Conservation (phyloP, 1,140 invertebrate species). For the Drosophila orosa region DNA sequence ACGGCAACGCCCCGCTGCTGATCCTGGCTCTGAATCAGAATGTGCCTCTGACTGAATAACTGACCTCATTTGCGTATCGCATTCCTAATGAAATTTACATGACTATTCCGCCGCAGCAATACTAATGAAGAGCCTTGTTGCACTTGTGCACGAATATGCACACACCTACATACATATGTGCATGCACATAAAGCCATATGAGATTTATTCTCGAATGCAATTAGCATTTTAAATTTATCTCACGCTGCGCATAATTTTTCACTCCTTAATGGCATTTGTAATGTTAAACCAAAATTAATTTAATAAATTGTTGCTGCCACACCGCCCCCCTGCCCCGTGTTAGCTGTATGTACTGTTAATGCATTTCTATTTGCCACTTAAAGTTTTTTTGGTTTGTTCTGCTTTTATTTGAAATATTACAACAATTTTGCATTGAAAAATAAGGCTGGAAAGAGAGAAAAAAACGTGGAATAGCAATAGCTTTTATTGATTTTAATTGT, state of each 20-base stretch:
- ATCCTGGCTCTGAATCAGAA: background rate
- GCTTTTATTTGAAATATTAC: conserved; percentile 6
- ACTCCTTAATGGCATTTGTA: conserved; percentile 57
- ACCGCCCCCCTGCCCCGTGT: background rate
- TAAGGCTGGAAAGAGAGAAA: background rate
- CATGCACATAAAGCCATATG: conserved; percentile 36
- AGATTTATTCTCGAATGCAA: conserved; percentile 78
- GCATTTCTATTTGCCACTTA: conserved; percentile 49
- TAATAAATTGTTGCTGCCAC: conserved; percentile 46
- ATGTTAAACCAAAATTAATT: conserved; percentile 64
- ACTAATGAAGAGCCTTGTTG: conserved; percentile 66
- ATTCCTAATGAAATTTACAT: conserved; percentile 57
- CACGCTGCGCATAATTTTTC: conserved; percentile 39
- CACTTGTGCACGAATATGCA: conserved; percentile 1
- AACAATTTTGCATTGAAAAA: conserved; percentile 4
- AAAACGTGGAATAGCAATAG: conserved; percentile 1
- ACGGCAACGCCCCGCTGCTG: conserved; percentile 4
- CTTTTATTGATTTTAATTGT: conserved; percentile 31
- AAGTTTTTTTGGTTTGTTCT: conserved; percentile 17
- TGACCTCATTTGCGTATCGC: conserved; percentile 54
- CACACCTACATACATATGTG: conserved; percentile 14
- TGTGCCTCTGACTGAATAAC: conserved; percentile 23
- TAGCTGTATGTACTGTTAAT: conserved; percentile 30
- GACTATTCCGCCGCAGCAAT: conserved; percentile 32
- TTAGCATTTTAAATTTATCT: conserved; percentile 74